Percentiles rank a stretch among this genome's conserved stretches.
Conservation (phyloP, 2,797 vertebrate species). For the Coregonus suidteri region DNA sequence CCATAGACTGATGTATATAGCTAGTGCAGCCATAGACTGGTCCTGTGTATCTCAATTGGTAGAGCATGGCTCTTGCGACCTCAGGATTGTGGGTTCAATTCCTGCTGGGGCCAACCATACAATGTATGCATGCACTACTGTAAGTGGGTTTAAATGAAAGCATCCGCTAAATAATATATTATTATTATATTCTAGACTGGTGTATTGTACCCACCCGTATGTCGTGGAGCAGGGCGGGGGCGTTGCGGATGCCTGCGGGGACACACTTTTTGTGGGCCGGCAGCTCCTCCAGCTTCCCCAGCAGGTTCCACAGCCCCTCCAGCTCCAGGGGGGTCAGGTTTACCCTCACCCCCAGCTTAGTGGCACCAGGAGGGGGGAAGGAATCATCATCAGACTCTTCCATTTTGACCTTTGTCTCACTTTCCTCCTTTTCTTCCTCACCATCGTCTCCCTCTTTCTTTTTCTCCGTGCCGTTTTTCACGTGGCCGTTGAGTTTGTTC, state of each 20-base stretch:
- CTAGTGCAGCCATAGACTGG: no score
- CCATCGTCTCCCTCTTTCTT: constrained; percentile 22
- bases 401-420: constrained; percentile 26
- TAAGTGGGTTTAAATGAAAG: no score
- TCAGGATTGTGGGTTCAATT: no score
- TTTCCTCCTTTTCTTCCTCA: constrained; percentile 56
- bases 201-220: constrained; percentile 80
- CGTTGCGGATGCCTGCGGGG: constrained; percentile 86
- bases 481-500: constrained; percentile 14
- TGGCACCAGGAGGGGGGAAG: constrained; percentile 10
- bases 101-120: no score
- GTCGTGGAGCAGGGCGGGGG: constrained; percentile 86
- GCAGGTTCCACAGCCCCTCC: constrained; percentile 90
- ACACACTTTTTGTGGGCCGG: constrained; percentile 94
- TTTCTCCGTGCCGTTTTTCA: constrained; percentile 37
- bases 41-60: no score
- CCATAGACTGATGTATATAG: not conserved
- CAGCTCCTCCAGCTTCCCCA: constrained; percentile 92
- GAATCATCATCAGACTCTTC: constrained; percentile 5
- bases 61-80: no score
- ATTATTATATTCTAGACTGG: not conserved
- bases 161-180: no score
- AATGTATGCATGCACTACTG: no score
- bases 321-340: constrained; percentile 90
- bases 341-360: constrained; percentile 50